These are phyloP conservation scores for Coendou prehensilis DNA, from an alignment of 2,797 vertebrate species.

Conservation along the genomic window DNA sequence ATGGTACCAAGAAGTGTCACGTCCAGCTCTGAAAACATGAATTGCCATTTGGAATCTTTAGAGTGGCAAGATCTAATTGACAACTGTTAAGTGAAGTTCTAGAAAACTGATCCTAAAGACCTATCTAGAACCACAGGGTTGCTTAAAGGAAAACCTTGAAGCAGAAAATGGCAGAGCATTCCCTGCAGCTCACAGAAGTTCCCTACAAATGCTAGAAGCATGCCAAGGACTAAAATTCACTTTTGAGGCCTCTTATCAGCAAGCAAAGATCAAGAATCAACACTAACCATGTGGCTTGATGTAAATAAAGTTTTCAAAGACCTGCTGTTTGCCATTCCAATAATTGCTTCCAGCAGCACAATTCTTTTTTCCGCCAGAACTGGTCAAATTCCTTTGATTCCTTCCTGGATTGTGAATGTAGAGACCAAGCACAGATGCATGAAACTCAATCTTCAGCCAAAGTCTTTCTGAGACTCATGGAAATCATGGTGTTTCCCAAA, in stretches of 20 bases:
- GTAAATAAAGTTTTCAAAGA: constrained; percentile 60
- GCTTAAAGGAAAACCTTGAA: constrained; percentile 49
- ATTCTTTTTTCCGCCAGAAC: not conserved
- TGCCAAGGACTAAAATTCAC: constrained; percentile 54
- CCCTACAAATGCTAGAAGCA: constrained; percentile 18
- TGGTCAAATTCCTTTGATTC: constrained; percentile 30
- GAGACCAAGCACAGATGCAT: not conserved
- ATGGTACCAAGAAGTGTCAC: not conserved
- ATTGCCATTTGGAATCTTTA: constrained; percentile 50
- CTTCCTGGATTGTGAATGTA: not conserved
- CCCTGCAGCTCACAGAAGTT: constrained; percentile 61
- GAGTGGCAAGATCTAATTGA: constrained; percentile 19
- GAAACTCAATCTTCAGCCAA: not conserved
- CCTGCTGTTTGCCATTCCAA: constrained; percentile 42
- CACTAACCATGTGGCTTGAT: constrained; percentile 42
- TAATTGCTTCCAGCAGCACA: constrained; percentile 51
- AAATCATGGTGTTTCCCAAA: not conserved
- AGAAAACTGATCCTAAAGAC: not conserved
- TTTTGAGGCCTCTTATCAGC: constrained; percentile 21
- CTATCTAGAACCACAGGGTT: constrained; percentile 20
- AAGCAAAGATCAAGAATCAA: constrained; percentile 65
- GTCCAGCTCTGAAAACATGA: not conserved
- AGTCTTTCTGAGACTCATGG: not conserved
- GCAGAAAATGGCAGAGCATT: constrained; percentile 9
- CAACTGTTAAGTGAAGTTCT: constrained; percentile 12